Conservation (phyloP, 2,888 invertebrate genomes). For the Hyppa rectilinea region DNA sequence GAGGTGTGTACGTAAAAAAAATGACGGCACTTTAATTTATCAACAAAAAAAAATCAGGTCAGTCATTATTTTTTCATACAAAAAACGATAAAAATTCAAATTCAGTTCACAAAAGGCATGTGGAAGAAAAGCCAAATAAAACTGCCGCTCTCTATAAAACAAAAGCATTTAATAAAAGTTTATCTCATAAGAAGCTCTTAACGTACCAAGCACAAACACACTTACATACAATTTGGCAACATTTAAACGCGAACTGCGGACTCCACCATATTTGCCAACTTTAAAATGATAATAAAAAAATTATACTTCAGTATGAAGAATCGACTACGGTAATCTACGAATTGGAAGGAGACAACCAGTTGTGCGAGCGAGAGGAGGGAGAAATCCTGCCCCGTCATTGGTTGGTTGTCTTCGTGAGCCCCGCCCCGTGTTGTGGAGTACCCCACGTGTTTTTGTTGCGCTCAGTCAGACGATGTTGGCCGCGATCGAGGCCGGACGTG, state of each 20-base stretch:
- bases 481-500: conserved; percentile 73
- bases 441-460: conserved; percentile 84
- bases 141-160: conserved; percentile 26
- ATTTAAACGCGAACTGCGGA: conserved; percentile 70
- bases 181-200: conserved; percentile 60
- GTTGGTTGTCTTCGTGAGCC: conserved; percentile 59
- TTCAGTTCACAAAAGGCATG: not conserved
- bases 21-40: not conserved
- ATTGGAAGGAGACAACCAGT: conserved; percentile 72
- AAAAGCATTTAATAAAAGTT: conserved; percentile 59
- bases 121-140: conserved; percentile 23
- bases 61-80: not conserved
- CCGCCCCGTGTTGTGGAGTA: conserved; percentile 76
- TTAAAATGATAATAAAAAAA: conserved; percentile 84
- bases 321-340: conserved; percentile 82
- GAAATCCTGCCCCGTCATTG: conserved; percentile 67
- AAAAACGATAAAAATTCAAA: not conserved
- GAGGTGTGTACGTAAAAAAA: no score
- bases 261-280: conserved; percentile 77
- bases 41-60: not conserved
- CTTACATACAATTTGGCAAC: conserved; percentile 74
- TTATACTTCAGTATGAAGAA: conserved; percentile 84
- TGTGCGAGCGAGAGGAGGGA: conserved; percentile 52
- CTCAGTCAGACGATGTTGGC: conserved; percentile 80
- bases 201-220: conserved; percentile 63